A percentile compares a stretch with the other conserved stretches of the same genome.
Evolutionary conservation across 2,797 vertebrate genomes (phyloP).

Genomic region (Silurus lanzhouensis): DNA sequence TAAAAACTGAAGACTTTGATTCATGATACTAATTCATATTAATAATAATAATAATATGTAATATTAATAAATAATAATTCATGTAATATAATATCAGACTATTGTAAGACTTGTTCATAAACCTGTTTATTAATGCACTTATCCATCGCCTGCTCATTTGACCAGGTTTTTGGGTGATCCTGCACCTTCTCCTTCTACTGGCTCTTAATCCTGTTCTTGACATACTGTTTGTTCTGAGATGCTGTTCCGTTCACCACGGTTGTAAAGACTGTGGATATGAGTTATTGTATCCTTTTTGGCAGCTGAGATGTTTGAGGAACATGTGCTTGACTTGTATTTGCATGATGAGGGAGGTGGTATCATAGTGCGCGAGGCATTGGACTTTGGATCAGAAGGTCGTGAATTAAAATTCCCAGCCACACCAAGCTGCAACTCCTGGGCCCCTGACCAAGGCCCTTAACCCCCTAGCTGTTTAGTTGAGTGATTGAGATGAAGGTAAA

Average conservation of each 20-base stretch:
- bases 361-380: too few relatives aligned
- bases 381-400: too few relatives aligned
- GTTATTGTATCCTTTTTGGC: neutral
- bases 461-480: too few relatives aligned
- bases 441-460: too few relatives aligned
- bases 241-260: neutral
- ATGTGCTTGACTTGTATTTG: too few relatives aligned
- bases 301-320: too few relatives aligned
- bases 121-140: neutral
- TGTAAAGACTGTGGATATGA: neutral
- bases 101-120: neutral
- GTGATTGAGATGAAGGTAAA: too few relatives aligned
- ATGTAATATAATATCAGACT: too few relatives aligned
- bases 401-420: too few relatives aligned
- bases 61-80: neutral
- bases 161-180: neutral
- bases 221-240: neutral
- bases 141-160: neutral
- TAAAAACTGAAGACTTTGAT: too few relatives aligned
- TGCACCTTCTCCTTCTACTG: neutral
- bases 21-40: neutral
- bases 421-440: too few relatives aligned
- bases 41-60: neutral
- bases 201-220: neutral
- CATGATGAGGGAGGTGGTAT: too few relatives aligned